phyloP scores from a whole-genome alignment of 2,888 invertebrate species.

The Dolichomitus sp. region DNA sequence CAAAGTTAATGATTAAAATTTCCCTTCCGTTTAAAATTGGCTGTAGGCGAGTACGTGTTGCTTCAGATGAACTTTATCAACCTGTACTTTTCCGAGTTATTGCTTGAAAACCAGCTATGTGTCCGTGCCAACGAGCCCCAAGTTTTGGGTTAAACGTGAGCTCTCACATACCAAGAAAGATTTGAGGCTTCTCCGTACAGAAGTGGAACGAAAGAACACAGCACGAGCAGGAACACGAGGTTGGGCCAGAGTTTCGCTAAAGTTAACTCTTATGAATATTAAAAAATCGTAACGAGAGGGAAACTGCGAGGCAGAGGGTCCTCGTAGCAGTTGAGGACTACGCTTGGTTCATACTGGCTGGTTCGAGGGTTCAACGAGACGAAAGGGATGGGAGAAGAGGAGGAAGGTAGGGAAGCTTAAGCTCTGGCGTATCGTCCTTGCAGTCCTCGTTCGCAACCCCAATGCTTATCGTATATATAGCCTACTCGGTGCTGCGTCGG shows the following conservation, averaged over 20 bases:
- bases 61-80: conserved; percentile 9
- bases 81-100: conserved; percentile 3
- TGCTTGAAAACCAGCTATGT: conserved; percentile 1
- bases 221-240: not conserved
- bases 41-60: not conserved
- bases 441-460: conserved; percentile 23
- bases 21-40: conserved; percentile 5
- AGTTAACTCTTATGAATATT: conserved; percentile 69
- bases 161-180: not conserved
- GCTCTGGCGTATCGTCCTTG: conserved; percentile 25
- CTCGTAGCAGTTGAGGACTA: conserved; percentile 12
- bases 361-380: conserved; percentile 40
- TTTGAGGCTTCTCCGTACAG: not conserved
- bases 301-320: conserved; percentile 35
- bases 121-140: not conserved
- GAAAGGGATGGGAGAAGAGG: conserved; percentile 15
- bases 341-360: conserved; percentile 27
- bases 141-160: not conserved
- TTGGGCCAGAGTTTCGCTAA: conserved; percentile 31
- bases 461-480: conserved; percentile 24
- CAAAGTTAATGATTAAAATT: conserved; percentile 22
- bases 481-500: conserved; percentile 27
- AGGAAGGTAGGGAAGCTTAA: conserved; percentile 11
- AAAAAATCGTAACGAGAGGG: conserved; percentile 42
- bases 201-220: conserved; percentile 1